Percentiles rank a stretch among this genome's conserved stretches.
Evolutionary conservation across 2,888 invertebrate genomes (phyloP).

Genomic region (Synanthedon tipuliformis): DNA sequence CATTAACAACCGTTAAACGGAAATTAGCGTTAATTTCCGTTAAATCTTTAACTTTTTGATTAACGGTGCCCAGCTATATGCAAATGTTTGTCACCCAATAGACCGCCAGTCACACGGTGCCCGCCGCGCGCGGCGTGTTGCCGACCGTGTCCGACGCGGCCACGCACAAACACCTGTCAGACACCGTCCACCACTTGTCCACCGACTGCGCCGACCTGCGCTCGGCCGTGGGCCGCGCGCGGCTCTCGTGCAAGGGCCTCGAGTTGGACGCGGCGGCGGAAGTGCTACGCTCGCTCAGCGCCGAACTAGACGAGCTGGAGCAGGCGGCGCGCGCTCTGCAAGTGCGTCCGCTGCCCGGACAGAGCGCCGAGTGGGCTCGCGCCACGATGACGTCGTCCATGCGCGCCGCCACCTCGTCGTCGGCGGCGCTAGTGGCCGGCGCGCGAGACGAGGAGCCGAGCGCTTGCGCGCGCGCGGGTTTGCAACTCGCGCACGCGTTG

Average conservation of each 20-base stretch:
- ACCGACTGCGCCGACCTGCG: slow-evolving; percentile 75
- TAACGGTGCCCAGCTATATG: too few relatives aligned
- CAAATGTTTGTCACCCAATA: slow-evolving; percentile 18
- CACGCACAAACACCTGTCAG: slow-evolving; percentile 79
- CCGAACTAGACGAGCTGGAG: slow-evolving; percentile 85
- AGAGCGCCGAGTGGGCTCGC: slow-evolving; percentile 51
- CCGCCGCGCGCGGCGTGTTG: slow-evolving; percentile 82
- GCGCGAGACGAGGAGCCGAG: slow-evolving; percentile 84
- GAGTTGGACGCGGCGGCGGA: slow-evolving; percentile 90
- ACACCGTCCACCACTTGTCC: slow-evolving; percentile 76
- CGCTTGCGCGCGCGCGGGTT: slow-evolving; percentile 82
- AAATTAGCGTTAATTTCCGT: too few relatives aligned
- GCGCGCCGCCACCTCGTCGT: slow-evolving; percentile 84
- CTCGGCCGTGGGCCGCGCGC: slow-evolving; percentile 74
- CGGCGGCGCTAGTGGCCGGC: slow-evolving; percentile 88
- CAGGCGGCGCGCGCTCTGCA: slow-evolving; percentile 78
- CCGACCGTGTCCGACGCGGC: slow-evolving; percentile 86
- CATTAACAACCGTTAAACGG: too few relatives aligned
- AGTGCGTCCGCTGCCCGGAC: slow-evolving; percentile 86
- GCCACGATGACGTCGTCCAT: slow-evolving; percentile 29
- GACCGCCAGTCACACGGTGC: slow-evolving; percentile 77
- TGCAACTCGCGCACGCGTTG: slow-evolving; percentile 83
- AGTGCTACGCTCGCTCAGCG: slow-evolving; percentile 81
- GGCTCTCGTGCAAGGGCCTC: slow-evolving; percentile 83
- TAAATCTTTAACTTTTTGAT: too few relatives aligned